Base-by-base conservation (phyloP, 2,888 invertebrate species). In the Tuta absoluta region DNA sequence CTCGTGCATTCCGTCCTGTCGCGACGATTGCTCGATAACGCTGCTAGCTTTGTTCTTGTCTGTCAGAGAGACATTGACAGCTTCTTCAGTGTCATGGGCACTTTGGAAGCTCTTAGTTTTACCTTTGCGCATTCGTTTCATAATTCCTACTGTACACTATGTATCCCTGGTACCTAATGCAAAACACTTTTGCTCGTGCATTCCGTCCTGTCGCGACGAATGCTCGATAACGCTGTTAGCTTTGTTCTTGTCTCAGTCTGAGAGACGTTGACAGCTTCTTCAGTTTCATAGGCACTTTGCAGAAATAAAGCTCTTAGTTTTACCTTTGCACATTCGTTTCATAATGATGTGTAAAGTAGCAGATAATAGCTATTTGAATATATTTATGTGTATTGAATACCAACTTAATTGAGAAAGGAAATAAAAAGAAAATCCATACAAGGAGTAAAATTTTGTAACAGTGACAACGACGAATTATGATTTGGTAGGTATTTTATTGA, bases 121-220 rank as follows among this genome's bases (percentile, higher is more conserved):
- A 21, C 48, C 19, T n/a, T 48, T 17, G n/a, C 3, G n/a, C 8
- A 19, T 49, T 49, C 8, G n/a, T 49, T n/a, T 3, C 33, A 33
- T 33, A n/a, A 5, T 33, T 8, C 33, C 8, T 33, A 33, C 33
- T 33, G 33, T 3, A 8, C 8, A 21, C 69, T 72, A 71, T 71
- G 71, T 73, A 71, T 71, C 71, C 66, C 62, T 64, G 64, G 67
- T 62, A 63, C 67, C 70, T 76, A 72, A 74, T 74, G 73, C 70
- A 74, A 71, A 74, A 71, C 71, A 75, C 69, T 70, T 72, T 70
- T 70, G 69, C 74, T 72, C 70, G 75, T 72, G 70, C 74, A 70
- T 74, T 73, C 76, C 72, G 82, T 82, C 82, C 81, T 82, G 85
- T 14, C 41, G 10, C 28, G 49, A 49, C 82, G 75, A n/a, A 81